phyloP scores from a whole-genome alignment of 2,113 vertebrate species.

The Crocuta crocuta region DNA sequence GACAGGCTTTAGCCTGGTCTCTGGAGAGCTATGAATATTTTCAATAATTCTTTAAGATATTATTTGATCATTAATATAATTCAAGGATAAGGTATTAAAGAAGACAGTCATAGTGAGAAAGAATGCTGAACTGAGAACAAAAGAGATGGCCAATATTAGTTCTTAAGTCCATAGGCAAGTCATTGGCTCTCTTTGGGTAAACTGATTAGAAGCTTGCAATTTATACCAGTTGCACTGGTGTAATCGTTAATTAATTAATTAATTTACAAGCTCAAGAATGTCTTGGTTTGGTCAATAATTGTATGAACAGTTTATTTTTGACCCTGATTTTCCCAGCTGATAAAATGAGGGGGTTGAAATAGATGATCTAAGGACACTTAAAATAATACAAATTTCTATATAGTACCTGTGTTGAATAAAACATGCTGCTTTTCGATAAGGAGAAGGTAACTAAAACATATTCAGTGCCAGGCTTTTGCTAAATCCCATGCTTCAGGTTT shows the following conservation, averaged over 20 bases:
- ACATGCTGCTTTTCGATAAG: neutral
- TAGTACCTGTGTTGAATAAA: neutral
- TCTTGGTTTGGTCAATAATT: neutral
- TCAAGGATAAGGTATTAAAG: neutral
- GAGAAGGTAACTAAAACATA: neutral
- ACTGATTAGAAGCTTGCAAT: neutral
- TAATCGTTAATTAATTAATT: neutral
- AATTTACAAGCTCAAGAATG: neutral
- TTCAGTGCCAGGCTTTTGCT: neutral
- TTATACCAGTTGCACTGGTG: neutral
- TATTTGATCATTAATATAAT: neutral
- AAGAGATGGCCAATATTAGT: neutral
- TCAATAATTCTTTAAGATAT: neutral
- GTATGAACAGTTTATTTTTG: neutral
- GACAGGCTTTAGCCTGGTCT: neutral
- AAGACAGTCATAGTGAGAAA: neutral
- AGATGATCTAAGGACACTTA: neutral
- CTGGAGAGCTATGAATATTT: neutral
- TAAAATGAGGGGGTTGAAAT: neutral
- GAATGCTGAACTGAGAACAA: neutral
- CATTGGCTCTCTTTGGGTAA: neutral
- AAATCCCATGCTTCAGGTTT: neutral
- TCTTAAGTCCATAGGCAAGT: neutral
- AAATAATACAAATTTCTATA: neutral
- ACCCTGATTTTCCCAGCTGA: neutral